Conservation (phyloP, 2,113 vertebrate species). For the Dromas ardeola region DNA sequence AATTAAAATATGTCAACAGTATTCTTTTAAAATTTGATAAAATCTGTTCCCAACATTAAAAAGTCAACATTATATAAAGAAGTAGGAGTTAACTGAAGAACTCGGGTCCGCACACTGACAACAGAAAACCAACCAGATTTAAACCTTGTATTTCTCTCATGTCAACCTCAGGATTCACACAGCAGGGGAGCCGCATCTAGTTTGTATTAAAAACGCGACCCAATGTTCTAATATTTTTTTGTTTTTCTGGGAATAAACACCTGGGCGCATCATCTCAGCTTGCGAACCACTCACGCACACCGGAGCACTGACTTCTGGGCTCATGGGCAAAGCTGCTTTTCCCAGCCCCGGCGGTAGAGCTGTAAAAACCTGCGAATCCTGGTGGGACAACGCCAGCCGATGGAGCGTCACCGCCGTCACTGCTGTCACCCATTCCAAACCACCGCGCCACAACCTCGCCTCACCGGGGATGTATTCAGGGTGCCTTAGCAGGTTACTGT, state of each 20-base stretch:
- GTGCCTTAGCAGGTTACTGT: neutral
- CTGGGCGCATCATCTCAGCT: neutral
- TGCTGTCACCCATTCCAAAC: neutral
- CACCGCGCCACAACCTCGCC: neutral
- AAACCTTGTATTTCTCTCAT: neutral
- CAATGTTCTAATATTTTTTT: neutral
- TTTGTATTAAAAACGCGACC: neutral
- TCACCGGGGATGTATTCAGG: neutral
- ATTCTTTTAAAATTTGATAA: neutral
- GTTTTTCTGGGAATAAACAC: neutral
- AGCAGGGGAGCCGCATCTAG: neutral
- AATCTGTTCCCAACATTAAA: neutral
- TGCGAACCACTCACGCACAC: accelerated
- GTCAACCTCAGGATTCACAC: neutral
- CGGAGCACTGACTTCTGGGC: too few species aligned
- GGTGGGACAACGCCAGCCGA: too few species aligned
- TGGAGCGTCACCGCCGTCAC: accelerated
- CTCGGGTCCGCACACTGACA: neutral
- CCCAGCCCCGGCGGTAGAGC: neutral
- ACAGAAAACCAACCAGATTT: neutral
- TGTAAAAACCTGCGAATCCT: neutral
- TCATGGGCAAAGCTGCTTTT: neutral
- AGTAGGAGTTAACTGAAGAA: neutral
- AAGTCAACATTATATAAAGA: neutral
- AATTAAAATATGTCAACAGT: neutral